phyloP scores from a whole-genome alignment of 1,140 invertebrate genomes.

The Antheraea pernyi region DNA sequence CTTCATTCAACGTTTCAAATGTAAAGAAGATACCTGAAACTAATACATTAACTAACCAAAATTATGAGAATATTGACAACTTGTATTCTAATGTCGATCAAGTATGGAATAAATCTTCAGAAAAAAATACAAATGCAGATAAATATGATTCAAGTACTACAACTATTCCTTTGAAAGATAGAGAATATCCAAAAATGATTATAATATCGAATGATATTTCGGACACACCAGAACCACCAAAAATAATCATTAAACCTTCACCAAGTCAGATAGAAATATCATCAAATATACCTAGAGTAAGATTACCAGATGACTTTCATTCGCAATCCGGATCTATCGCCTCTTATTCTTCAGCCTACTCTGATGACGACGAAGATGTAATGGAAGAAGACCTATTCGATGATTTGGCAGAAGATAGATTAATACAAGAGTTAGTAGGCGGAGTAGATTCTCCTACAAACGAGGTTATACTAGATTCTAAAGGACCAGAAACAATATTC shows the following conservation, averaged over 20 bases:
- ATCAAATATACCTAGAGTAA: slow-evolving; percentile 51
- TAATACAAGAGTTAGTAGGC: slow-evolving; percentile 62
- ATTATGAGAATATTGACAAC: slow-evolving; percentile 66
- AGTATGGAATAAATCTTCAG: slow-evolving; percentile 41
- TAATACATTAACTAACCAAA: slow-evolving; percentile 23
- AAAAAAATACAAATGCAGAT: slow-evolving; percentile 31
- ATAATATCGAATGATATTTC: slow-evolving; percentile 58
- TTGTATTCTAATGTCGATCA: slow-evolving; percentile 31
- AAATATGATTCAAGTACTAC: slow-evolving; percentile 19
- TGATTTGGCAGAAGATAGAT: slow-evolving; percentile 55
- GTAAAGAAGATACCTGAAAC: slow-evolving; percentile 41
- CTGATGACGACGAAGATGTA: slow-evolving; percentile 51
- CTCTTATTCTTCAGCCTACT: slow-evolving; percentile 66
- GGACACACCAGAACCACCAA: slow-evolving; percentile 37
- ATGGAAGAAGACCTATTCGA: slow-evolving; percentile 55
- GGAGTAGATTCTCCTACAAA: slow-evolving; percentile 64
- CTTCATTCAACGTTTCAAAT: slow-evolving; percentile 51
- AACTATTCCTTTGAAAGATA: slow-evolving; percentile 29
- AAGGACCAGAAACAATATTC: slow-evolving; percentile 70
- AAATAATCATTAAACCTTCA: slow-evolving; percentile 60
- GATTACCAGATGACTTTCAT: slow-evolving; percentile 66
- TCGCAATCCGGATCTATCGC: slow-evolving; percentile 56
- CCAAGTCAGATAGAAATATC: slow-evolving; percentile 53
- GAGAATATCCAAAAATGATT: slow-evolving; percentile 64
- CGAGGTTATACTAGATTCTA: slow-evolving; percentile 66